These are phyloP conservation scores for Monoplex corrugatus DNA, from an alignment of 2,888 invertebrate species.

Conservation along the genomic window DNA sequence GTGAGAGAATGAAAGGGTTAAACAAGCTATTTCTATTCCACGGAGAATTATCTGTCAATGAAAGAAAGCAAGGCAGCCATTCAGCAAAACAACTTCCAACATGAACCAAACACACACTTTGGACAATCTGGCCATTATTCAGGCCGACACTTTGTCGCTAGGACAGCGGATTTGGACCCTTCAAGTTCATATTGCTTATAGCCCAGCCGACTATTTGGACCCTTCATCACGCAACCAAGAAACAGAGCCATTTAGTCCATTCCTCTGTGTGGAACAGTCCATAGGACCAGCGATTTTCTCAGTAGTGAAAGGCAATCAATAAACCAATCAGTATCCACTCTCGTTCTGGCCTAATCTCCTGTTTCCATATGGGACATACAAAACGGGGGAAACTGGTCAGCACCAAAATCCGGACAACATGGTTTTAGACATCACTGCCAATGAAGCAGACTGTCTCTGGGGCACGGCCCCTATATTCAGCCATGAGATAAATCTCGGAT, in stretches of 20 bases:
- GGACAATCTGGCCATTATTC: background rate
- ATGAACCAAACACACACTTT: constrained; percentile 31
- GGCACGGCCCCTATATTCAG: constrained; percentile 14
- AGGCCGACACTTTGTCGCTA: no score
- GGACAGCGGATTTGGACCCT: background rate
- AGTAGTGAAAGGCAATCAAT: constrained; percentile 43
- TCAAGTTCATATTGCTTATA: no score
- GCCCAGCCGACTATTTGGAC: no score
- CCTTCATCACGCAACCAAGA: background rate
- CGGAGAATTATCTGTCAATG: background rate
- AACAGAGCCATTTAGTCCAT: background rate
- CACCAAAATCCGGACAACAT: constrained; percentile 41
- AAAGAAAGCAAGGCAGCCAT: background rate
- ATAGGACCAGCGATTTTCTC: constrained; percentile 30
- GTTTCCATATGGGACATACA: constrained; percentile 43
- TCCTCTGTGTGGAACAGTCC: background rate
- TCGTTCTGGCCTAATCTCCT: constrained; percentile 42
- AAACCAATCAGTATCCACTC: constrained; percentile 46
- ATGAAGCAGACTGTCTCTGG: constrained; percentile 12
- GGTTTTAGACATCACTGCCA: constrained; percentile 28
- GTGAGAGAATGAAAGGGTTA: no score
- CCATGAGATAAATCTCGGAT: constrained; percentile 42
- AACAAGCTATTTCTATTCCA: background rate
- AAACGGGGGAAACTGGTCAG: constrained; percentile 36
- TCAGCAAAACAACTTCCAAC: constrained; percentile 18